Conservation (phyloP, 2,888 invertebrate genomes). For the Himalopsyche kuldschensis region DNA sequence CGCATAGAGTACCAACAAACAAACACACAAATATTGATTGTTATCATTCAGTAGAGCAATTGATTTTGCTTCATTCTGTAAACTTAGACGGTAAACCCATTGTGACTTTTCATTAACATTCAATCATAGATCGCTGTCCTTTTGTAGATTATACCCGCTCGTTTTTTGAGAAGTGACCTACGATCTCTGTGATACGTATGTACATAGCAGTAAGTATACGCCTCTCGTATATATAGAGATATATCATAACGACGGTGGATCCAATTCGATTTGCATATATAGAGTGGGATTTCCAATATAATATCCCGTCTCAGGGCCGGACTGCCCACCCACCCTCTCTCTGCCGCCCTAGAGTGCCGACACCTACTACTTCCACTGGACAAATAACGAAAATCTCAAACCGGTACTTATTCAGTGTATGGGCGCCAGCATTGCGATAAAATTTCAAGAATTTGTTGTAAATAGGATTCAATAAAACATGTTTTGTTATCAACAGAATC, state of each 20-base stretch:
- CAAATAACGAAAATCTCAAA: conserved; percentile 23
- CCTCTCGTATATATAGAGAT: neutral
- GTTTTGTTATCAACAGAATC: too few relatives aligned
- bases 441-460: neutral
- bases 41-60: too few relatives aligned
- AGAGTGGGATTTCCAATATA: conserved; percentile 40
- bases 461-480: too few relatives aligned
- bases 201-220: neutral
- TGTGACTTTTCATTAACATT: too few relatives aligned
- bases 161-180: neutral
- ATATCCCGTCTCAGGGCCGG: conserved; percentile 23
- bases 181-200: neutral
- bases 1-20: too few relatives aligned
- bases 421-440: neutral
- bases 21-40: too few relatives aligned
- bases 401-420: neutral
- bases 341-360: neutral
- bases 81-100: too few relatives aligned
- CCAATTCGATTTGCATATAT: conserved; percentile 39
- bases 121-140: too few relatives aligned
- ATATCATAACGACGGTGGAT: conserved; percentile 30
- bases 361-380: conserved; percentile 21
- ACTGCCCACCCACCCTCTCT: neutral
- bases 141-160: neutral
- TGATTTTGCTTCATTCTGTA: too few relatives aligned